Evolutionary conservation across 2,797 vertebrate species (phyloP), one percentile per base, ranked within the genome.

Genomic region (Poecilia picta): DNA sequence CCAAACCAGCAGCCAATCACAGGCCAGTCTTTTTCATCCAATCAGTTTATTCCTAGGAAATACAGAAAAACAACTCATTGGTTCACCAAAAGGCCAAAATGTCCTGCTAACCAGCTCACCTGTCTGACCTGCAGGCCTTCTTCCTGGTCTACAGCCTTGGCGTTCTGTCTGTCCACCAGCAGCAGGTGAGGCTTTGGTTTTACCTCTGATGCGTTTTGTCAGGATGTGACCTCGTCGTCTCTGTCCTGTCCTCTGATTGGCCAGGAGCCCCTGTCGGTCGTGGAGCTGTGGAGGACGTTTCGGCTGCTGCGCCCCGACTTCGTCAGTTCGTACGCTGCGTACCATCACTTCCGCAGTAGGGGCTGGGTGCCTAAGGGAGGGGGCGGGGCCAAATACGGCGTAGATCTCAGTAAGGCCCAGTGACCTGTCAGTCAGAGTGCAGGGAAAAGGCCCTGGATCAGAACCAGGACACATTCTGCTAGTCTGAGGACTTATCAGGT

Each of bases 321-420:
- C 72, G 91, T 92, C 83, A 95, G 93, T 1, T 96, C 94, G 0
- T 99, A 98, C 47, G 94, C 97, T 68, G 98, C 96, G 0, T 99
- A 99, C 88, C 94, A 99, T 87, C 95, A 98, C 90, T 98, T 95
- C 85, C 96, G 98, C 33, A 96, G 96, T 88, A 96, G 92, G 92
- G 98, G 98, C n/a, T 99, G 98, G 98, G 96, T 99, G 77, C 98
- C 98, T 78, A 99, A 99, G 91, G 82, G 45, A 59, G 93, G 93
- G 3, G 91, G 96, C 0, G 98, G 98, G 0, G 92, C 98, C 82
- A 99, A 99, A 88, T 99, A 99, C 0, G 98, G 98, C 8, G 96
- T 96, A 0, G 97, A 99, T 88, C 91, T 98, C 51, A 81, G 98
- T 99, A 94, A 97, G 98, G 71, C 8, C 39, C 49, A 72, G 62